Conservation (phyloP, 1,140 invertebrate genomes). For the Diabrotica virgifera region DNA sequence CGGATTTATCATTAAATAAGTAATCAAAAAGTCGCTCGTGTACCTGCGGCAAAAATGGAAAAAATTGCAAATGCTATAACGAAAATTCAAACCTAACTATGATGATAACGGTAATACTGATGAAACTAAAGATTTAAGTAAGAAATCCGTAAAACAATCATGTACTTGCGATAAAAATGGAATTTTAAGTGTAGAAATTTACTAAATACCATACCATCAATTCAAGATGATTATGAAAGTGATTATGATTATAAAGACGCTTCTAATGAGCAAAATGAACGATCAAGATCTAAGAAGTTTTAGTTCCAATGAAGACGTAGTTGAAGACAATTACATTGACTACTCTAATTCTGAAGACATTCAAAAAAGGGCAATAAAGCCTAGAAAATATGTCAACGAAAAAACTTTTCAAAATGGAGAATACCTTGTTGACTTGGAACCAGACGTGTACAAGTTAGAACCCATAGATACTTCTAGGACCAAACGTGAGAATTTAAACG, state of each 20-base stretch:
- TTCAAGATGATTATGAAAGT: no score
- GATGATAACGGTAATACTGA: background rate
- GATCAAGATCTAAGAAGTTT: no score
- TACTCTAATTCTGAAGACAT: background rate
- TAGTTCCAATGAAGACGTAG: no score
- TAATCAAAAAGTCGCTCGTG: background rate
- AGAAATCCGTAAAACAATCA: background rate
- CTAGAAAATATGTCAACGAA: background rate
- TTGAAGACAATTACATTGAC: no score
- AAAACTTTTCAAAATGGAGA: constrained; percentile 19
- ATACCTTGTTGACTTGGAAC: constrained; percentile 26
- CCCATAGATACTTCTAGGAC: constrained; percentile 17
- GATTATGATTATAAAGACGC: background rate
- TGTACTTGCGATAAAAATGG: constrained; percentile 8
- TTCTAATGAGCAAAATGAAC: background rate
- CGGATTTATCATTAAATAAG: no score
- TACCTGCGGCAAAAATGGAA: constrained; percentile 4
- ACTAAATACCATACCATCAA: background rate
- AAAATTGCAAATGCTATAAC: constrained; percentile 24
- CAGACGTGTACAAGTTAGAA: constrained; percentile 11
- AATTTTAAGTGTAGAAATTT: constrained; percentile 21
- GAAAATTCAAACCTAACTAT: background rate
- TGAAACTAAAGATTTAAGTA: background rate
- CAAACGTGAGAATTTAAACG: constrained; percentile 29
- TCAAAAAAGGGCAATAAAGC: background rate